Base-by-base conservation (phyloP, 2,888 invertebrate genomes). In the Heliconius ismenius region DNA sequence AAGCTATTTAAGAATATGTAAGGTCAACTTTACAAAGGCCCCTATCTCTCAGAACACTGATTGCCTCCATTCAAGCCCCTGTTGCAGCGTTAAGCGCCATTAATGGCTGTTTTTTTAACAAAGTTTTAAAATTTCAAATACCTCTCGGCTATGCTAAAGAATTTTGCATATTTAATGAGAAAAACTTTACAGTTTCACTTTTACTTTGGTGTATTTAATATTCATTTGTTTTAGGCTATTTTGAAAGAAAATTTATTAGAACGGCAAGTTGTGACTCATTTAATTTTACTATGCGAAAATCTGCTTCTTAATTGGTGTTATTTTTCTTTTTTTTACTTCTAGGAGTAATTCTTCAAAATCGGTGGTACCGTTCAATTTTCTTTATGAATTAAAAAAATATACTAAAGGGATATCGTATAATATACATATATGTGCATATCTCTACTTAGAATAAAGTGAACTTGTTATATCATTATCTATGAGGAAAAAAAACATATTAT, bases 1-100 rank as follows among this genome's bases (percentile, higher is more conserved):
- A 74, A 63, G 62, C 58, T 65, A 65, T 36, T 28, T 77, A 74
- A 67, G 69, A 54, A 54, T 58, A 54, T 70, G 43, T 72, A 39
- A 58, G 32, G 74, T 65, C 65, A 70, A 75, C 74, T 65, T 32
- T 78, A 70, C 69, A 72, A 64, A 63, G 26, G 36, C 74, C 82
- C 80, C 82, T 82, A 82, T 82, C 83, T 81, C 78, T 76, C 79
- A 76, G 81, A 80, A 82, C 81, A 80, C 85, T 88, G 88, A 89
- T 89, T 88, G 87, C 87, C 83, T 83, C 84, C 81, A 88, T 89
- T 89, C 88, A 88, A 76, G 77, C 79, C 74, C 74, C 78, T 79
- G 74, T 76, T 79, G 76, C 79, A 73, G 74, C 78, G 67, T 78
- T 77, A 77, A 75, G 77, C 77, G 73, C 65, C 60, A 76, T 75